Conservation (phyloP, 2,113 vertebrate genomes). For the Sphyrna mokarran region DNA sequence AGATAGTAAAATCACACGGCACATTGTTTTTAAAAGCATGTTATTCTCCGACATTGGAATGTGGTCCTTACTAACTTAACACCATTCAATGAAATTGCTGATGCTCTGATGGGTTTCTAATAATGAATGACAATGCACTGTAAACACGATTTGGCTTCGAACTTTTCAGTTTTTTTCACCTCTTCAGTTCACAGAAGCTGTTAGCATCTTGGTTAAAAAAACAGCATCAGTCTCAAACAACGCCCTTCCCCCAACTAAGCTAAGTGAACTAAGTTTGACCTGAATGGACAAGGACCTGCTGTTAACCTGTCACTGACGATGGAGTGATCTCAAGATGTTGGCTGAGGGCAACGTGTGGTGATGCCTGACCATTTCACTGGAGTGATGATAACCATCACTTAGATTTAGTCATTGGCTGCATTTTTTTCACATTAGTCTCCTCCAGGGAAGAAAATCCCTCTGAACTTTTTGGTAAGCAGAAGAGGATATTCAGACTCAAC, state of each 20-base stretch:
- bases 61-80: background rate
- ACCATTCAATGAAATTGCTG: background rate
- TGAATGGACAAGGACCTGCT: conserved; percentile 47
- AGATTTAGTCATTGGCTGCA: conserved; percentile 49
- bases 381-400: conserved; percentile 51
- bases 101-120: background rate
- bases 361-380: conserved; percentile 50
- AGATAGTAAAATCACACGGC: background rate
- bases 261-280: conserved; percentile 57
- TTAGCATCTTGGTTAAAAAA: background rate
- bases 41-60: background rate
- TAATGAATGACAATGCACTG: background rate
- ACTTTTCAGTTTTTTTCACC: background rate
- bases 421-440: conserved; percentile 38
- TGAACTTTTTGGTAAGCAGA: background rate
- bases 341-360: conserved; percentile 53
- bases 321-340: conserved; percentile 59
- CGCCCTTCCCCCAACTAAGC: conserved; percentile 38
- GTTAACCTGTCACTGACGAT: conserved; percentile 52
- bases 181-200: conserved; percentile 14
- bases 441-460: background rate
- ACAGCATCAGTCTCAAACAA: background rate
- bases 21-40: background rate
- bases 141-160: conserved; percentile 1
- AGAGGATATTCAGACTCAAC: background rate